These are phyloP conservation scores for Ceratina calcarata DNA, from an alignment of 1,140 invertebrate genomes.

Conservation along the genomic window DNA sequence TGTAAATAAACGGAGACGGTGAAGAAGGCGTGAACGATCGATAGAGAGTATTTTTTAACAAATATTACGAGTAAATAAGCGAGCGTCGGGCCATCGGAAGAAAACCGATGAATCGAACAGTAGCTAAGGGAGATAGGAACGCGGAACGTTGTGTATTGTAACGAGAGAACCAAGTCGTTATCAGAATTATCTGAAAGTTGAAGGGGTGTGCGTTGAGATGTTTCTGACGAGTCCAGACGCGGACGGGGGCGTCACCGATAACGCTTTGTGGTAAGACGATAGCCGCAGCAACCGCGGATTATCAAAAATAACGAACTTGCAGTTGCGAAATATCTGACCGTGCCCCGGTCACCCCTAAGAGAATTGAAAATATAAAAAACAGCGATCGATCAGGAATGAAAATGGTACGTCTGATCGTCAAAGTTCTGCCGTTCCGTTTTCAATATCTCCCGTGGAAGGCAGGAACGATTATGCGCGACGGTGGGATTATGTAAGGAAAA, in stretches of 20 bases:
- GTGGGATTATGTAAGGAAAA: neutral
- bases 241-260: slow-evolving; percentile 61
- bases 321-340: neutral
- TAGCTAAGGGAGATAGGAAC: neutral
- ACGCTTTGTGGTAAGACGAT: slow-evolving; percentile 61
- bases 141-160: neutral
- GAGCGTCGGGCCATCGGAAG: too few relatives aligned
- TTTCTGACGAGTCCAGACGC: slow-evolving; percentile 49
- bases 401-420: too few relatives aligned
- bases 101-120: neutral
- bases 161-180: slow-evolving; percentile 45
- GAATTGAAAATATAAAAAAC: too few relatives aligned
- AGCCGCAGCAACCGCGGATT: slow-evolving; percentile 19
- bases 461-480: neutral
- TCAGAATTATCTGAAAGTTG: slow-evolving; percentile 48
- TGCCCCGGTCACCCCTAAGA: too few relatives aligned
- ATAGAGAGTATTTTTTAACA: neutral
- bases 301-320: slow-evolving; percentile 5
- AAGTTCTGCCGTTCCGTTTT: neutral
- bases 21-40: neutral
- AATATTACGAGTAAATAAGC: slow-evolving; percentile 23
- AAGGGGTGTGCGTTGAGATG: slow-evolving; percentile 56
- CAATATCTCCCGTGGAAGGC: neutral
- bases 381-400: too few relatives aligned
- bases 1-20: neutral